Evolutionary conservation across 2,888 invertebrate species (phyloP), one percentile per base, ranked within the genome.

Genomic region (Tupiocoris notatus): DNA sequence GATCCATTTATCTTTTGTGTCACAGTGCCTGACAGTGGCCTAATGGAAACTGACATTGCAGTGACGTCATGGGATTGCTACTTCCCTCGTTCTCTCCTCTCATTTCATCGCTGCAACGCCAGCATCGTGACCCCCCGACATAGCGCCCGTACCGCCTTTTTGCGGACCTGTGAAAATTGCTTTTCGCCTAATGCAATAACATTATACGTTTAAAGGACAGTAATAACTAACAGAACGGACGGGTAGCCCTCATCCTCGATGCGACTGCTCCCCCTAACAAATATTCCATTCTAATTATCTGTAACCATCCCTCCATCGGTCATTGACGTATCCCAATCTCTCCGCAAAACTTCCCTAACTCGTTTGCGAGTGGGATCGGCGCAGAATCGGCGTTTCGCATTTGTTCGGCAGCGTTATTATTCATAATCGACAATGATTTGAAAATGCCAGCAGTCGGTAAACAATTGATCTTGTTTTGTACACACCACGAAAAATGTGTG

Each of bases 1-100:
- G 77, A 77, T 75, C 75, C 75, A 77, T 77, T 77, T 77, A 77
- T 77, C 77, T 77, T 77, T 75, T 77, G 77, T 77, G 77, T 77
- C 77, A 77, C 75, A 75, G 66, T 68, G 25, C 67, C 68, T 75
- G 75, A 68, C 75, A 75, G 68, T 62, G 71, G 70, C 77, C 77
- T 79, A 75, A 64, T 76, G 71, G 77, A 65, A 73, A 66, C 73
- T 76, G 78, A 79, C 74, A 68, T 77, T 64, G 77, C 57, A 61
- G 66, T 77, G 77, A 78, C 75, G 77, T 77, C 78, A 77, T 63
- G 57, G 57, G 58, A 74, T 77, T 73, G 77, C 79, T 78, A 77
- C 76, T 77, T 77, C 79, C 78, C 76, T 71, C 71, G 70, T 78
- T 24, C 78, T n/a, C 54, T n/a, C 22, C 63, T 16, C 64, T 61